Evolutionary conservation across 2,797 vertebrate genomes (phyloP), one percentile per base, ranked within the genome.

Genomic region (Sarcophilus harrisii): DNA sequence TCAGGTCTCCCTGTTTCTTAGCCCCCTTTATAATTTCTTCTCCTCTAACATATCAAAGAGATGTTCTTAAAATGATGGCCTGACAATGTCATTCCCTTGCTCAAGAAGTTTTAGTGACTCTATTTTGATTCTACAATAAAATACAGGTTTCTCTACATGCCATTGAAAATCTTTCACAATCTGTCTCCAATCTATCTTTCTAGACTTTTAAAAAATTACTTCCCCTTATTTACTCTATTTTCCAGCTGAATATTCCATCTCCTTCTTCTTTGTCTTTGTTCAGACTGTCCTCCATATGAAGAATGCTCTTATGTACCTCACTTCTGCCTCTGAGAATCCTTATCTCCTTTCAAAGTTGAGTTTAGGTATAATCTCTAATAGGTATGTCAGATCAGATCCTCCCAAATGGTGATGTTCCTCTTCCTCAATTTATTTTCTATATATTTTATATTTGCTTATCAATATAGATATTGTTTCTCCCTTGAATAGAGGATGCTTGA

Each of bases 11-110:
- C 11, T n/a, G 32, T 3, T 24, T 95, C 94, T 54, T 52, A 59
- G 38, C 81, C 59, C 92, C 89, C n/a, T 91, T 27, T 95, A 28
- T 49, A 52, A 60, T 90, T 5, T 14, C 96, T 18, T 90, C 30
- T 58, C 29, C 38, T 27, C 0, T 18, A 62, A 21, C 8, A 12
- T 94, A 59, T 24, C 52, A 62, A 45, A 93, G 91, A 11, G 90
- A 87, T 52, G 38, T 81, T 29, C 58, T 73, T 94, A 93, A 95
- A 55, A 73, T 57, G 59, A 30, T 66, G 3, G 91, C 52, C 28
- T 38, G 54, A 57, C 66, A 30, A 29, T 5, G 27, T 60, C 12
- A 89, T 3, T 49, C 49, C 14, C 32, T 18, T 90, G 18, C 32
- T 94, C 81, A 89, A 92, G 81, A 90, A 2, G 55, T n/a, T 18